A percentile compares a stretch with the other conserved stretches of the same genome.
phyloP scores from a whole-genome alignment of 37 sponge, comb jelly and placozoan species.

The Spongilla lacustris region DNA sequence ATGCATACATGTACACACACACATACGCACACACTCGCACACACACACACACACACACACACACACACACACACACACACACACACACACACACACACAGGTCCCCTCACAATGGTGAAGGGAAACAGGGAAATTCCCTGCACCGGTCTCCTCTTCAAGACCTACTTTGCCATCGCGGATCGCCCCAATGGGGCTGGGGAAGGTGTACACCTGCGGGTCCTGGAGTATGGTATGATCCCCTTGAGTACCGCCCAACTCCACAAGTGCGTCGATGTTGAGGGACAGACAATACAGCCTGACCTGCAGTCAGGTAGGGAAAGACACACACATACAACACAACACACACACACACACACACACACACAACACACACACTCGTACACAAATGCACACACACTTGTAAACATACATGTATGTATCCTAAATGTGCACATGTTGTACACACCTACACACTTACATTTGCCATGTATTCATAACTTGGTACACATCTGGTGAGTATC shows the following conservation, averaged over 20 bases:
- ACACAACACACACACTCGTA: neutral
- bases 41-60: constrained; percentile 3
- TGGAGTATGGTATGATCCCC: constrained; percentile 75
- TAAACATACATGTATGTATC: neutral
- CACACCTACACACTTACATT: neutral
- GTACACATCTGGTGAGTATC: no score
- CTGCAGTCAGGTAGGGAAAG: constrained; percentile 44
- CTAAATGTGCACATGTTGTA: neutral
- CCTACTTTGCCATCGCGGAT: constrained; percentile 66
- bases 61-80: constrained; percentile 18
- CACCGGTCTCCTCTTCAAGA: constrained; percentile 65
- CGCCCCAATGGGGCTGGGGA: constrained; percentile 4
- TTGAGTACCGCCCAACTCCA: constrained; percentile 70
- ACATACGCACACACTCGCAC: no score
- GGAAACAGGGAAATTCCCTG: constrained; percentile 52
- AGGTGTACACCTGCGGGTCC: neutral
- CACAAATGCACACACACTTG: constrained; percentile 8
- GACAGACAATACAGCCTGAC: constrained; percentile 62
- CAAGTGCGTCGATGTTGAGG: constrained; percentile 69
- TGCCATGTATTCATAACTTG: neutral
- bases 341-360: neutral
- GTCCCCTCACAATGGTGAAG: constrained; percentile 48
- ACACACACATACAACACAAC: neutral
- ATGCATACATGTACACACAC: no score
- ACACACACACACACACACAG: constrained; percentile 4